A percentile compares a stretch with the other conserved stretches of the same genome.
These are phyloP conservation scores for Phoxinus phoxinus DNA, from an alignment of 2,113 vertebrate species.

Conservation along the genomic window DNA sequence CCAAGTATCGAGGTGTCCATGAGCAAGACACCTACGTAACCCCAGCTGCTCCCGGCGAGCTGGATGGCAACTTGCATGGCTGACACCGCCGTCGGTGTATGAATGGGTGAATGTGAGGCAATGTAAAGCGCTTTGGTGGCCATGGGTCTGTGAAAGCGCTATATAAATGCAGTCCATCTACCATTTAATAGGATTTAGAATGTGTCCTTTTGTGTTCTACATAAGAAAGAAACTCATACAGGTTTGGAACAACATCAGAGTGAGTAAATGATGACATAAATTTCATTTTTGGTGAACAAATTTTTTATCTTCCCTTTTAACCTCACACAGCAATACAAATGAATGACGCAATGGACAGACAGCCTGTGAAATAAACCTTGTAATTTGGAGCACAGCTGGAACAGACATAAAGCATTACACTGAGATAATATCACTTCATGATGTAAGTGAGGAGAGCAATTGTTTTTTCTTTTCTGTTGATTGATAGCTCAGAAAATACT, in stretches of 20 bases:
- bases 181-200: too few species aligned
- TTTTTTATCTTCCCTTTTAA: neutral
- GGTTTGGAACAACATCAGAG: neutral
- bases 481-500: conserved; percentile 51
- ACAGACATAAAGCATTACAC: conserved; percentile 18
- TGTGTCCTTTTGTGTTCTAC: too few species aligned
- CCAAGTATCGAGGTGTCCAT: too few species aligned
- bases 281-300: neutral
- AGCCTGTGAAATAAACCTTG: conserved; percentile 9
- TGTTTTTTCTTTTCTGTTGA: conserved; percentile 21
- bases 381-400: conserved; percentile 14
- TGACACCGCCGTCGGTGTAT: too few species aligned
- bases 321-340: neutral
- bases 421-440: conserved; percentile 3
- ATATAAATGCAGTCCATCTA: too few species aligned
- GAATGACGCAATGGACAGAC: conserved; percentile 20
- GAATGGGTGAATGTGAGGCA: too few species aligned
- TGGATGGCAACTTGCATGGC: too few species aligned
- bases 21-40: too few species aligned
- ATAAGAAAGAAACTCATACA: too few species aligned
- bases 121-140: too few species aligned
- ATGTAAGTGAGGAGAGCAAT: neutral
- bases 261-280: conserved; percentile 5
- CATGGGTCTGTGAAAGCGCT: too few species aligned
- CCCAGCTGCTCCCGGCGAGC: too few species aligned